These are phyloP conservation scores for Eremophila alpestris DNA, from an alignment of 2,797 vertebrate species.

Conservation along the genomic window DNA sequence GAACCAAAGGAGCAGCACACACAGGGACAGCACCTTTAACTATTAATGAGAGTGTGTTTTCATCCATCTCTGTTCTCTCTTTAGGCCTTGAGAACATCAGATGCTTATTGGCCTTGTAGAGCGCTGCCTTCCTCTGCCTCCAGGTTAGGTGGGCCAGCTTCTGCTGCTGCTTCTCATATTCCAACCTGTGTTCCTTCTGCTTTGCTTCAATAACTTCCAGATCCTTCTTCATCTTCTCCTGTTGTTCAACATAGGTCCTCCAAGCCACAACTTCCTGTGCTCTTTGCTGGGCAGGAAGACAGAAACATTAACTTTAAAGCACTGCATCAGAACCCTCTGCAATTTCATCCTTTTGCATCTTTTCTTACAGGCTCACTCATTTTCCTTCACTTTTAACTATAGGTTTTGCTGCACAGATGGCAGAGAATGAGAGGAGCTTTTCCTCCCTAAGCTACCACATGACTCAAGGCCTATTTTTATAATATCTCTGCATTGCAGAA, in stretches of 20 bases:
- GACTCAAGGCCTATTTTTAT: neutral
- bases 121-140: conserved; percentile 77
- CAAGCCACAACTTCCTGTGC: conserved; percentile 91
- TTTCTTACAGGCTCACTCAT: neutral
- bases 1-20: neutral
- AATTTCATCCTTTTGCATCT: neutral
- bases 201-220: conserved; percentile 80
- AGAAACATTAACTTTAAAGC: neutral
- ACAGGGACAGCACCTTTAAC: conserved; percentile 84
- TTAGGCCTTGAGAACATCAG: conserved; percentile 65
- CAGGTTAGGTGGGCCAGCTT: conserved; percentile 81
- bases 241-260: conserved; percentile 80
- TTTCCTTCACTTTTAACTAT: neutral
- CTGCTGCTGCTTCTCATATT: conserved; percentile 77
- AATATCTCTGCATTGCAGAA: neutral
- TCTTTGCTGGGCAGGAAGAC: conserved; percentile 76
- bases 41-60: conserved; percentile 78
- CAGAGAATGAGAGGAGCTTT: neutral
- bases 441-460: neutral
- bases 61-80: conserved; percentile 73
- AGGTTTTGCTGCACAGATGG: neutral
- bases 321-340: neutral
- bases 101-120: conserved; percentile 78
- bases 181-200: conserved; percentile 82
- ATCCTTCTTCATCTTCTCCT: conserved; percentile 80